These are phyloP conservation scores for Phenacoccus solenopsis DNA, from an alignment of 1,140 invertebrate species.

Conservation along the genomic window DNA sequence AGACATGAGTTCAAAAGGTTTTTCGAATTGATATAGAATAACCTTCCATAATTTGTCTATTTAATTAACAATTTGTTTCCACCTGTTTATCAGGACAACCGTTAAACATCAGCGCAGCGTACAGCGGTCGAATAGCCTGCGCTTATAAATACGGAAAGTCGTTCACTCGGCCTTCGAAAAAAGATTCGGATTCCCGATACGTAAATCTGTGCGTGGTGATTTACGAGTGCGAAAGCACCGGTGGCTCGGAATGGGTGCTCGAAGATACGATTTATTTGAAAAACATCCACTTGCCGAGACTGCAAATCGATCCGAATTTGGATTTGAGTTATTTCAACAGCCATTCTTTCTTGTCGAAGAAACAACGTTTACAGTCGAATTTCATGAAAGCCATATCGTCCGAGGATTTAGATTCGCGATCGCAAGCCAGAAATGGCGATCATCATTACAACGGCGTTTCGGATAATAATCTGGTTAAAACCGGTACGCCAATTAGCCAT, in stretches of 20 bases:
- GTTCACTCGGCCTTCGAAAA: conserved; percentile 63
- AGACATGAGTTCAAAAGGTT: no score
- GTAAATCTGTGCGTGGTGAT: conserved; percentile 93
- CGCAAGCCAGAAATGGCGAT: conserved; percentile 26
- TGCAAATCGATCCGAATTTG: conserved; percentile 64
- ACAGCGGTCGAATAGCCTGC: conserved; percentile 90
- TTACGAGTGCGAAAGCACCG: conserved; percentile 97
- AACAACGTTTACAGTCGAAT: conserved; percentile 28
- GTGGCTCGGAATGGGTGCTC: conserved; percentile 89
- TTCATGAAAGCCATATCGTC: conserved; percentile 31
- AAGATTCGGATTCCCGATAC: conserved; percentile 67
- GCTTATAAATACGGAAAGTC: conserved; percentile 86
- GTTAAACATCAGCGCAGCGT: conserved; percentile 88
- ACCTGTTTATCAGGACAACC: conserved; percentile 52
- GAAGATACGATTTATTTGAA: conserved; percentile 89
- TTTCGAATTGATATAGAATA: no score
- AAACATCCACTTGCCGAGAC: conserved; percentile 71
- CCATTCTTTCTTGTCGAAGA: conserved; percentile 47
- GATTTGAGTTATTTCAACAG: conserved; percentile 74
- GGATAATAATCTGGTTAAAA: conserved; percentile 28
- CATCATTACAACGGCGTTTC: conserved; percentile 21
- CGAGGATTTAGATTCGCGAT: conserved; percentile 28
- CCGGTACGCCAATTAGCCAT: conserved; percentile 24
- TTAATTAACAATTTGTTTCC: no score
- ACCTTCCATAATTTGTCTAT: no score